Evolutionary conservation across 1,140 invertebrate species (phyloP).

Genomic region (Radopholus similis): DNA sequence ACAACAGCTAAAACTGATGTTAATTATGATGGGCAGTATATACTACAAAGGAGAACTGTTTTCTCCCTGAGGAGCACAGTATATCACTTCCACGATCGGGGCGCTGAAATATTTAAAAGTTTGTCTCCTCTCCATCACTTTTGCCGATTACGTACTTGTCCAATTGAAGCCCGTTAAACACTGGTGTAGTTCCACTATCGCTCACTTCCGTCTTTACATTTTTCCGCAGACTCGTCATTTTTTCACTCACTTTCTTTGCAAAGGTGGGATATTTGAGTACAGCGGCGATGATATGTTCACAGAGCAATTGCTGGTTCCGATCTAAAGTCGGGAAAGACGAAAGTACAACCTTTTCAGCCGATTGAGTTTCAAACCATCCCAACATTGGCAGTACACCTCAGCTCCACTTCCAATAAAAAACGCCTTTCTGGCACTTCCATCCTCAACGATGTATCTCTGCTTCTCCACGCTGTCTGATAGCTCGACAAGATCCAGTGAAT

Average conservation of each 20-base stretch:
- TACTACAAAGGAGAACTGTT: no score
- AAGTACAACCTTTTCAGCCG: background rate
- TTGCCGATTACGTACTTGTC: background rate
- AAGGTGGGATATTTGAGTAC: slow-evolving; percentile 5
- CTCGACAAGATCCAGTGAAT: slow-evolving; percentile 7
- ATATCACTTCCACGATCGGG: slow-evolving; percentile 13
- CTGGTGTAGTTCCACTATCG: background rate
- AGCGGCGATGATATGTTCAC: slow-evolving; percentile 12
- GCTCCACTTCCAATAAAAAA: slow-evolving; percentile 2
- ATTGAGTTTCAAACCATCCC: background rate
- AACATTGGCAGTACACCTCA: slow-evolving; percentile 4
- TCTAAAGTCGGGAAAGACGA: background rate
- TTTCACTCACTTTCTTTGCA: slow-evolving; percentile 8
- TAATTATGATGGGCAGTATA: no score
- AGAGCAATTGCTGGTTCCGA: background rate
- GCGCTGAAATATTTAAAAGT: background rate
- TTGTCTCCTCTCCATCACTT: background rate
- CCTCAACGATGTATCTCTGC: background rate
- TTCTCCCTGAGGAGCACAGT: background rate
- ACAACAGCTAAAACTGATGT: no score
- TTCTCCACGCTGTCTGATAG: background rate
- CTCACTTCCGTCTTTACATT: background rate
- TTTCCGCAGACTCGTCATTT: background rate
- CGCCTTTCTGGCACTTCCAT: background rate
- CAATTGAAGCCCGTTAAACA: slow-evolving; percentile 16